A percentile compares a stretch with the other conserved stretches of the same genome.
Evolutionary conservation across 1,140 invertebrate species (phyloP).

Genomic region (Littorina saxatilis): DNA sequence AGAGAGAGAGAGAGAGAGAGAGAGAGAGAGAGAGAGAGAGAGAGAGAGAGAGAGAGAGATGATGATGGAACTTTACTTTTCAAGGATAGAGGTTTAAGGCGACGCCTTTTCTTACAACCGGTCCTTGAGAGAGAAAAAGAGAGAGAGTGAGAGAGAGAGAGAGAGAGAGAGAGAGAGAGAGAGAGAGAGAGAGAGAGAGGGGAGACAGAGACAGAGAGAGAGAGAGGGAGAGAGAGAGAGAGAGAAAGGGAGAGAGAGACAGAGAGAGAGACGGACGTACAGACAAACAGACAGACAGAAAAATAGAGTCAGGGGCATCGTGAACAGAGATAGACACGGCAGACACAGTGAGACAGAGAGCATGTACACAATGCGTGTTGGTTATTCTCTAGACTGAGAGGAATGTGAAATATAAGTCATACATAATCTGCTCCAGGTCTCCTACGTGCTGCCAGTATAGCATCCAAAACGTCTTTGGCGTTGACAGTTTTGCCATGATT

Average conservation of each 20-base stretch:
- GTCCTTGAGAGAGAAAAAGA: too few relatives aligned
- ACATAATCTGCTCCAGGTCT: too few relatives aligned
- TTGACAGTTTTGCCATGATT: too few relatives aligned
- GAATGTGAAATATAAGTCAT: too few relatives aligned
- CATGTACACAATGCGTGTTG: not conserved
- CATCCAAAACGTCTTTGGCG: too few relatives aligned
- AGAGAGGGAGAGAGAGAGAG: not conserved
- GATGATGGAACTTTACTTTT: not conserved
- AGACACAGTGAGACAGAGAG: not conserved
- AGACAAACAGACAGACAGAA: too few relatives aligned
- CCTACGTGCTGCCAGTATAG: too few relatives aligned
- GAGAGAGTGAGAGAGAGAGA: not conserved
- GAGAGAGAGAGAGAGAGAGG: not conserved
- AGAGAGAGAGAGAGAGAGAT: too few relatives aligned
- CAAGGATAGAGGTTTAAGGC: too few relatives aligned
- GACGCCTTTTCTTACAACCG: too few relatives aligned
- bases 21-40: too few relatives aligned
- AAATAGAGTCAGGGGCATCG: not conserved
- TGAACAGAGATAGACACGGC: not conserved
- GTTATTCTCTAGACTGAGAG: not conserved
- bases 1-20: not conserved
- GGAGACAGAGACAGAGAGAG: too few relatives aligned
- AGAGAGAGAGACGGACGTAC: not conserved
- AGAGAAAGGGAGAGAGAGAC: not conserved
- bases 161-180: constrained; percentile 14